Evolutionary conservation across 2,113 vertebrate genomes (phyloP).

Genomic region (Speoplatyrhinus poulsoni): DNA sequence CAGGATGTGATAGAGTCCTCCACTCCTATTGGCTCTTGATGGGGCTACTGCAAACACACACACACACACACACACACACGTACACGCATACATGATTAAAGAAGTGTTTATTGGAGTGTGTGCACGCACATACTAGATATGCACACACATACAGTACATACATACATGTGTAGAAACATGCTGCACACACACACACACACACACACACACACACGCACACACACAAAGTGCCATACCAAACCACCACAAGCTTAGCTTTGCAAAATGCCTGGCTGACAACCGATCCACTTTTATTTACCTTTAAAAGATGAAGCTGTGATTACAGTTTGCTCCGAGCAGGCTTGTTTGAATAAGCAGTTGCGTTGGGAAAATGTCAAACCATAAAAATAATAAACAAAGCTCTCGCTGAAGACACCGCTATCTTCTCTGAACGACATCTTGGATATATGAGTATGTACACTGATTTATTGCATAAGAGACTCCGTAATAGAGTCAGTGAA

Average conservation of each 20-base stretch:
- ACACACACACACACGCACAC: constrained; percentile 10
- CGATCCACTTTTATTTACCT: constrained; percentile 60
- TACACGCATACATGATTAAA: constrained; percentile 28
- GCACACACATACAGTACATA: not conserved
- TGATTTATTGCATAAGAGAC: not conserved
- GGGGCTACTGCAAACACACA: constrained; percentile 28
- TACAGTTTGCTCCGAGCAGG: constrained; percentile 41
- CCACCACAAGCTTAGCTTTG: constrained; percentile 46
- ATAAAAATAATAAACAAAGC: constrained; percentile 71
- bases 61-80: not conserved
- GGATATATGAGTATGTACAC: constrained; percentile 2
- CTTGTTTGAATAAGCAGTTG: constrained; percentile 69
- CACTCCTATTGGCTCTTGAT: constrained; percentile 65
- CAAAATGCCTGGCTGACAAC: constrained; percentile 54
- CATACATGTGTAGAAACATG: constrained; percentile 8
- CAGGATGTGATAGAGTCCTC: constrained; percentile 72
- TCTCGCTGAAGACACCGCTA: constrained; percentile 50
- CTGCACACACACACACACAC: constrained; percentile 27
- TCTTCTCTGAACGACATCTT: constrained; percentile 25
- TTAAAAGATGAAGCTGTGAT: constrained; percentile 60
- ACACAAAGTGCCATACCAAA: constrained; percentile 40
- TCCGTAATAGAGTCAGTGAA: constrained; percentile 10
- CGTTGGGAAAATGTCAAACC: constrained; percentile 67
- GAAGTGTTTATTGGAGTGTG: not conserved
- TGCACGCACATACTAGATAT: not conserved